Percentiles rank a stretch among this genome's conserved stretches.
These are phyloP conservation scores for Thryonomys swinderianus DNA, from an alignment of 2,113 vertebrate species.

Conservation along the genomic window DNA sequence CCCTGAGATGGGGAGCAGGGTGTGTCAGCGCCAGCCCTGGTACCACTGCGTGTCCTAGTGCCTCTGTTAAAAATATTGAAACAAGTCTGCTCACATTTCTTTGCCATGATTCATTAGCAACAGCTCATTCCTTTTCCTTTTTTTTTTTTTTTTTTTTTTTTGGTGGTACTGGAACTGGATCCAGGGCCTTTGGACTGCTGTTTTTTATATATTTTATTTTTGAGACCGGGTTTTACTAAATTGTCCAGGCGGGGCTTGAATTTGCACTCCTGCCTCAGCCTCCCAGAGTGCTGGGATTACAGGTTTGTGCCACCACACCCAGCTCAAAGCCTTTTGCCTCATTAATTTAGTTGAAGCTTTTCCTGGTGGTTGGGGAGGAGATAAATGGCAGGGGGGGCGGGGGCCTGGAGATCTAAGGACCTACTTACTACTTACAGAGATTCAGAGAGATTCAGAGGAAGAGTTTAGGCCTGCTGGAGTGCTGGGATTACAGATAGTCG, in stretches of 20 bases:
- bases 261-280: not conserved
- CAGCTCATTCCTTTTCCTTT: not conserved
- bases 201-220: not conserved
- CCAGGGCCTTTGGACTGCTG: not conserved
- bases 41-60: not conserved
- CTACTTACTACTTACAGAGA: too few species aligned
- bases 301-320: not conserved
- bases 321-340: not conserved
- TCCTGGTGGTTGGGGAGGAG: not conserved
- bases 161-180: not conserved
- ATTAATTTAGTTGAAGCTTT: not conserved
- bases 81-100: conserved; percentile 7
- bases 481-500: not conserved
- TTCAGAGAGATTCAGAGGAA: not conserved
- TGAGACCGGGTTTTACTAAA: not conserved
- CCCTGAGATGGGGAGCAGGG: not conserved
- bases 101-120: conserved; percentile 9
- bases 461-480: not conserved
- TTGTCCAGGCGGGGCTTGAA: not conserved
- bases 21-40: not conserved
- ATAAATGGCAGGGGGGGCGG: not conserved
- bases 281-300: not conserved
- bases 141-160: not conserved
- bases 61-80: not conserved
- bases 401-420: not conserved